Conservation (phyloP, 2,888 invertebrate genomes). For the Lycophotia porphyrea region DNA sequence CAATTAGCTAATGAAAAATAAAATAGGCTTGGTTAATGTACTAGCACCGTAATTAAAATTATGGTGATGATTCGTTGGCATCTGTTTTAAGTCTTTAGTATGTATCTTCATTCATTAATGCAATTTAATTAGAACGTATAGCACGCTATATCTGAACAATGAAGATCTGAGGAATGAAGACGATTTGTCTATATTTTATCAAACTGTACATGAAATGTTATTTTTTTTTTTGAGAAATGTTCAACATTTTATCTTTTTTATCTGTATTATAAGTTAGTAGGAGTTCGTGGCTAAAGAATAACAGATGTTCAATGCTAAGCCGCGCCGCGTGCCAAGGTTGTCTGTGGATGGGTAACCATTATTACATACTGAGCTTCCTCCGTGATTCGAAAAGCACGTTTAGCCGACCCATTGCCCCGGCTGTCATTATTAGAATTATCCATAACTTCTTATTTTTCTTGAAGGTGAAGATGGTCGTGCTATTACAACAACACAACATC, state of each 20-base stretch:
- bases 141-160: not conserved
- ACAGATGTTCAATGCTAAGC: not conserved
- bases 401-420: not conserved
- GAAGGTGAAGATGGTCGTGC: not conserved
- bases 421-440: not conserved
- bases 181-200: not conserved
- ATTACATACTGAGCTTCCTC: not conserved
- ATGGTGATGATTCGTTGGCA: slow-evolving; percentile 82
- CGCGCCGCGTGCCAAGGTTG: not conserved
- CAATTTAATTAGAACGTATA: slow-evolving; percentile 34
- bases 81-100: slow-evolving; percentile 80
- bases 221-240: not conserved
- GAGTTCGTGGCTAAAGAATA: not conserved
- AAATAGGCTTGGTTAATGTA: slow-evolving; percentile 83
- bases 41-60: slow-evolving; percentile 86
- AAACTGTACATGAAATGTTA: not conserved
- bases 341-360: not conserved
- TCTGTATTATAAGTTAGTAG: not conserved
- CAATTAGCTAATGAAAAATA: slow-evolving; percentile 91
- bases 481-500: not conserved
- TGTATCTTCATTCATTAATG: slow-evolving; percentile 40
- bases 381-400: not conserved
- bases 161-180: not conserved
- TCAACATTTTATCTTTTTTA: not conserved
- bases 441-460: not conserved